phyloP scores from a whole-genome alignment of 2,888 invertebrate genomes.

The Philonicus albiceps region DNA sequence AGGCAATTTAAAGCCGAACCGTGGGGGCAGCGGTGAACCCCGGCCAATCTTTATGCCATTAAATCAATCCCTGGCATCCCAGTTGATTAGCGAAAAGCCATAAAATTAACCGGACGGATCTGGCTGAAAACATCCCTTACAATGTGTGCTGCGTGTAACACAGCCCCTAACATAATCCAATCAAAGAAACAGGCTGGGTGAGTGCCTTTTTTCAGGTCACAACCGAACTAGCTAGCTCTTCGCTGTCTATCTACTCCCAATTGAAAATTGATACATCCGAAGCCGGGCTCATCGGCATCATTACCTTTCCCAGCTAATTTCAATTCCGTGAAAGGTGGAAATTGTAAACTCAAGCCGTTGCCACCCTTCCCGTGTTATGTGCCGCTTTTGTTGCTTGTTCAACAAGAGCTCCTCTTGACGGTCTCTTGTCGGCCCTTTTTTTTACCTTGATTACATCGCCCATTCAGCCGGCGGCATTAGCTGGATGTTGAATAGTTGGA shows the following conservation, averaged over 20 bases:
- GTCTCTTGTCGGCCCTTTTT: slow-evolving; percentile 30
- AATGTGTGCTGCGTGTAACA: background rate
- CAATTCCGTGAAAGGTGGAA: slow-evolving; percentile 27
- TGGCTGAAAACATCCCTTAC: background rate
- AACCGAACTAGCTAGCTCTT: background rate
- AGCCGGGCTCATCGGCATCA: background rate
- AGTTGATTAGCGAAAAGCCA: background rate
- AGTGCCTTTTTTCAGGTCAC: slow-evolving; percentile 7
- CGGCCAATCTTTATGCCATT: background rate
- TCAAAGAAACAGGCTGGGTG: slow-evolving; percentile 2
- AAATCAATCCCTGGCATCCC: background rate
- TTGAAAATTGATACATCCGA: slow-evolving; percentile 38
- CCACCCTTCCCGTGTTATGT: slow-evolving; percentile 38
- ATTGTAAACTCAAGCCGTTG: slow-evolving; percentile 37
- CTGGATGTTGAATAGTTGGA: background rate
- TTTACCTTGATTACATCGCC: slow-evolving; percentile 37
- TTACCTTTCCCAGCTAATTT: slow-evolving; percentile 11
- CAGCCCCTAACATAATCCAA: slow-evolving; percentile 34
- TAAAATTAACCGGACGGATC: slow-evolving; percentile 19
- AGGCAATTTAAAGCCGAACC: background rate
- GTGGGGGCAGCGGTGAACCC: background rate
- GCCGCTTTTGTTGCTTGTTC: slow-evolving; percentile 23
- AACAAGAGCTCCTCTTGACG: background rate
- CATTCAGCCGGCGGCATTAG: slow-evolving; percentile 29
- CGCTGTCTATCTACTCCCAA: background rate